Evolutionary conservation across 2,113 vertebrate genomes (phyloP).

Genomic region (Lepus europaeus): DNA sequence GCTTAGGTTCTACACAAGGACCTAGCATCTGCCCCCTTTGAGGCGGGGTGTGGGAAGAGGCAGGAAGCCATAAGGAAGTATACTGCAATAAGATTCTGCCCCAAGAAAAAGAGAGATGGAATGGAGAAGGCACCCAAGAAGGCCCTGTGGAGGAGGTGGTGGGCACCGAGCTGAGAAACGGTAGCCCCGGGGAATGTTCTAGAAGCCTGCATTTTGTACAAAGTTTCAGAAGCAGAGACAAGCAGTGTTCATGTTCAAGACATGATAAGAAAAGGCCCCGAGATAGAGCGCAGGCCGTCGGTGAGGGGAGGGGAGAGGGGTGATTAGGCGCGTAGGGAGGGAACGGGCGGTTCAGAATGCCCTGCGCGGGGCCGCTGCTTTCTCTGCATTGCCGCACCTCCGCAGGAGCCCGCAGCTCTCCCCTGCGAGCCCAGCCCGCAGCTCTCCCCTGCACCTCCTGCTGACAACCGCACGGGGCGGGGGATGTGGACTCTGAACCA

Average conservation of each 20-base stretch:
- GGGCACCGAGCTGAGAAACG: background rate
- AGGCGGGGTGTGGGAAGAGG: background rate
- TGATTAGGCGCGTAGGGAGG: background rate
- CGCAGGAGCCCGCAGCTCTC: background rate
- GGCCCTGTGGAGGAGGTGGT: background rate
- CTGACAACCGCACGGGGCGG: background rate
- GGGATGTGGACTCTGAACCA: background rate
- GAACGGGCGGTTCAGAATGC: background rate
- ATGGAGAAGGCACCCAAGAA: background rate
- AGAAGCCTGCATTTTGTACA: constrained; percentile 3
- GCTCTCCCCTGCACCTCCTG: background rate
- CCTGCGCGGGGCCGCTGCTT: background rate
- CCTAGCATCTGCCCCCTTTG: constrained; percentile 19
- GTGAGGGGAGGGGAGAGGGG: background rate
- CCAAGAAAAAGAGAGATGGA: background rate
- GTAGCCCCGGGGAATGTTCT: background rate
- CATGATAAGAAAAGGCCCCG: constrained; percentile 36
- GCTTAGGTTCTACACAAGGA: background rate
- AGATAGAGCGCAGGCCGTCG: background rate
- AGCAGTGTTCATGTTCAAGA: constrained; percentile 8
- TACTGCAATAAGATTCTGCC: background rate
- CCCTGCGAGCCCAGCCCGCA: background rate
- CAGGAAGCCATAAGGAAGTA: constrained; percentile 17
- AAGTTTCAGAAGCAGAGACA: constrained; percentile 43
- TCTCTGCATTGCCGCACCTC: background rate